These are phyloP conservation scores for Grapholita molesta DNA, from an alignment of 1,140 invertebrate genomes.

Conservation along the genomic window DNA sequence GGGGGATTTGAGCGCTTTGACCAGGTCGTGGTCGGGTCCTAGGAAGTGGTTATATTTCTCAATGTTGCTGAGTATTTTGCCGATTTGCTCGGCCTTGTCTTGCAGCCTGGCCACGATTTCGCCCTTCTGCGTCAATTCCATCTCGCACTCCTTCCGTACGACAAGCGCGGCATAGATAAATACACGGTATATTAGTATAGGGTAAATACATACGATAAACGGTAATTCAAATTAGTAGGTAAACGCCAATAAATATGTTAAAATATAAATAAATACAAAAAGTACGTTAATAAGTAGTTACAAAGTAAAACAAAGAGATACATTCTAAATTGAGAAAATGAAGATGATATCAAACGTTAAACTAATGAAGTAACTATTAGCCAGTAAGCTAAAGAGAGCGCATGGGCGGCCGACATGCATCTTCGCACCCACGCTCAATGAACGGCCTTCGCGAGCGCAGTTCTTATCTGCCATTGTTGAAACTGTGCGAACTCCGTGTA, in stretches of 20 bases:
- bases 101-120: conserved; percentile 94
- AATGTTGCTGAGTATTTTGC: conserved; percentile 92
- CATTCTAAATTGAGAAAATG: neutral
- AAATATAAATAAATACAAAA: conserved; percentile 19
- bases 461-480: conserved; percentile 27
- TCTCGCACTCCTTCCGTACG: conserved; percentile 90
- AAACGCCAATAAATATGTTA: neutral
- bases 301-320: conserved; percentile 7
- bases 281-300: conserved; percentile 13
- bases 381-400: conserved; percentile 26
- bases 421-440: conserved; percentile 38
- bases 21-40: conserved; percentile 79
- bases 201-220: conserved; percentile 26
- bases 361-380: conserved; percentile 18
- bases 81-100: conserved; percentile 93
- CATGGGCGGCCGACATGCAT: conserved; percentile 37
- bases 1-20: conserved; percentile 79
- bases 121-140: conserved; percentile 93
- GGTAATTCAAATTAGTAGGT: no score
- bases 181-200: conserved; percentile 67
- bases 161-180: conserved; percentile 69
- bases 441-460: conserved; percentile 37
- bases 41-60: conserved; percentile 89
- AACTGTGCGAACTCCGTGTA: conserved; percentile 7
- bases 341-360: conserved; percentile 10